Conservation (phyloP, 2,888 invertebrate genomes). For the Zhuqinia jingwanae region DNA sequence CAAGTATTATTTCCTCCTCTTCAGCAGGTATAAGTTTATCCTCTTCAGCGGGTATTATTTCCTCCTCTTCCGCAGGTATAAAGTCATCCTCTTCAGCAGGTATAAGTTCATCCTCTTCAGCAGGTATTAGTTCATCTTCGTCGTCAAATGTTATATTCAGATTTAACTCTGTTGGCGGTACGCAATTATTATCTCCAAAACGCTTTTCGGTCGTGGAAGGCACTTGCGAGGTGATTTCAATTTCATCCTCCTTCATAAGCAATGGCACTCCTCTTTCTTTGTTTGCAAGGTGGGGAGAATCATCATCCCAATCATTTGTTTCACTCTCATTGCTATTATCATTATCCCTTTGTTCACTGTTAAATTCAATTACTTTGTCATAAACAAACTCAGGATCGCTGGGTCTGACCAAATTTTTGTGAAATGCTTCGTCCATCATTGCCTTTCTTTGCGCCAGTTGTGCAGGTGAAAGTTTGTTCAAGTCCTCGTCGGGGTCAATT, state of each 20-base stretch:
- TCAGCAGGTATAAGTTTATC: too few species aligned
- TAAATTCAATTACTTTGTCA: constrained; percentile 82
- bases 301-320: constrained; percentile 40
- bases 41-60: too few species aligned
- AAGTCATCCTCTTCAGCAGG: too few species aligned
- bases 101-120: too few species aligned
- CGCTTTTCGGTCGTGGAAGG: too few species aligned
- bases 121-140: too few species aligned
- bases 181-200: too few species aligned
- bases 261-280: background rate
- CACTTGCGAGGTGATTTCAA: too few species aligned
- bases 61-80: too few species aligned
- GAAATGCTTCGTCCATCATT: constrained; percentile 82
- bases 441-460: constrained; percentile 81
- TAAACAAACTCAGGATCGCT: constrained; percentile 82
- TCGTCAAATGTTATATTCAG: too few species aligned
- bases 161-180: too few species aligned
- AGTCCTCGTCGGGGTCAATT: constrained; percentile 82
- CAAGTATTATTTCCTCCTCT: too few species aligned
- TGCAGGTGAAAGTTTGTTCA: constrained; percentile 82
- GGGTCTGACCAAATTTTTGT: constrained; percentile 81
- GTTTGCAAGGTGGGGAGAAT: constrained; percentile 32
- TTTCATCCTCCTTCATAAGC: background rate
- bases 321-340: constrained; percentile 81
- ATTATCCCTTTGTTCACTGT: constrained; percentile 79